Evolutionary conservation across 1,140 invertebrate genomes (phyloP).

Genomic region (Phthorimaea operculella): DNA sequence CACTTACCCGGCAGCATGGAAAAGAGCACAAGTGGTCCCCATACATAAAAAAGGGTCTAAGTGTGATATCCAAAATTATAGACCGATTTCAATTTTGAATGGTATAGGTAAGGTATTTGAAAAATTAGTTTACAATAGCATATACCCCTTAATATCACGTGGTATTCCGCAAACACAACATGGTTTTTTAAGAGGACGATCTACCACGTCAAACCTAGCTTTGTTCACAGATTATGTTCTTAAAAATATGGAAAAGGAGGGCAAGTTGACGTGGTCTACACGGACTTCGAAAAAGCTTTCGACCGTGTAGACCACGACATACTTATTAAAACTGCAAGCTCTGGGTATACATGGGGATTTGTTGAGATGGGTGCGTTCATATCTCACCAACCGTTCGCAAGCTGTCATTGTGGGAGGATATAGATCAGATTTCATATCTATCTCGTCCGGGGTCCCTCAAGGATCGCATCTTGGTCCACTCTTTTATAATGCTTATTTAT

Average conservation of each 20-base stretch:
- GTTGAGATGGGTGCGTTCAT: background rate
- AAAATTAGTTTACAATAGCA: conserved; percentile 7
- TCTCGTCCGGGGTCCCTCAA: background rate
- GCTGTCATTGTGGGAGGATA: background rate
- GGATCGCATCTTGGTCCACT: background rate
- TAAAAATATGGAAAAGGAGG: conserved; percentile 9
- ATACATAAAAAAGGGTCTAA: conserved; percentile 16
- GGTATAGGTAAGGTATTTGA: conserved; percentile 24
- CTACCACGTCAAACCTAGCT: conserved; percentile 20
- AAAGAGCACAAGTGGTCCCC: background rate
- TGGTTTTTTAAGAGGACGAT: conserved; percentile 16
- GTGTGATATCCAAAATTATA: conserved; percentile 16
- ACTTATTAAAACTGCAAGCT: background rate
- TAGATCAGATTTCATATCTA: background rate
- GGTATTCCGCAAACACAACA: conserved; percentile 14
- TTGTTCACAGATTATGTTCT: conserved; percentile 15
- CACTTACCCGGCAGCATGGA: conserved; percentile 1
- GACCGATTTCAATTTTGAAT: conserved; percentile 22
- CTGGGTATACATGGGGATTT: conserved; percentile 2
- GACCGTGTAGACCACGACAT: conserved; percentile 15
- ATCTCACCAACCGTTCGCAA: background rate
- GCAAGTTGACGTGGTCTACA: conserved; percentile 27
- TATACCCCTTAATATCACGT: conserved; percentile 5
- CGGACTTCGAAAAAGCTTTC: conserved; percentile 28
- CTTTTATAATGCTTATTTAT: conserved; percentile 3